Conservation (phyloP, 2,113 vertebrate genomes). For the Lasiurus borealis region DNA sequence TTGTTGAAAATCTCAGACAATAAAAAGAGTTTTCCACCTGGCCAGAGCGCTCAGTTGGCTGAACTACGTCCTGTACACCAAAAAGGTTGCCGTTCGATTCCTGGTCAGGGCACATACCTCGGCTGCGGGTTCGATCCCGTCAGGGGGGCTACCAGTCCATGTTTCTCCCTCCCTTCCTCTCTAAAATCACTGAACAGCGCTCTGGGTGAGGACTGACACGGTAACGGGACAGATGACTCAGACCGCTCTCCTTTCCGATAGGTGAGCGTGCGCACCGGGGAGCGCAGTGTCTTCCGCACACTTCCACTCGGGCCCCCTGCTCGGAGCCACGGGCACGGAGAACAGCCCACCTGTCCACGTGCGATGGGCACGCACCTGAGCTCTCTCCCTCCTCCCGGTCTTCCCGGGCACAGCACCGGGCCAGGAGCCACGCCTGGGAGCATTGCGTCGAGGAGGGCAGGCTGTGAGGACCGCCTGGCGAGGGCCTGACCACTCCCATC, state of each 20-base stretch:
- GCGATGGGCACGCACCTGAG: too few relatives aligned
- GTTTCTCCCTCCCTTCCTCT: neutral
- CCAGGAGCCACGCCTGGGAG: too few relatives aligned
- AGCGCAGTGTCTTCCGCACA: too few relatives aligned
- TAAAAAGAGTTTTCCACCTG: neutral
- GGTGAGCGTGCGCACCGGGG: neutral
- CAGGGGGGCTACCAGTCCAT: neutral
- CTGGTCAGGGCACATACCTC: neutral
- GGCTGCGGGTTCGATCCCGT: neutral
- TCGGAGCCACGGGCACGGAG: too few relatives aligned
- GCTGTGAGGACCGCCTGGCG: too few relatives aligned
- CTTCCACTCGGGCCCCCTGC: too few relatives aligned
- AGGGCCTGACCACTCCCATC: too few relatives aligned
- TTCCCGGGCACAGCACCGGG: too few relatives aligned
- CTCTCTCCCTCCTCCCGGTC: too few relatives aligned
- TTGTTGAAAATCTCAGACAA: neutral
- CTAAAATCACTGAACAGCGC: too few relatives aligned
- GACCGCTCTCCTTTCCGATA: neutral
- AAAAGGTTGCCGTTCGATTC: neutral
- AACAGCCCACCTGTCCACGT: too few relatives aligned
- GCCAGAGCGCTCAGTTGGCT: neutral
- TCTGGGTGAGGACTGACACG: neutral
- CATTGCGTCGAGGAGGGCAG: too few relatives aligned
- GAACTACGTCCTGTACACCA: neutral
- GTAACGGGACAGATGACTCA: neutral